Conservation (phyloP, 2,113 vertebrate species). For the Dissostichus mawsoni region DNA sequence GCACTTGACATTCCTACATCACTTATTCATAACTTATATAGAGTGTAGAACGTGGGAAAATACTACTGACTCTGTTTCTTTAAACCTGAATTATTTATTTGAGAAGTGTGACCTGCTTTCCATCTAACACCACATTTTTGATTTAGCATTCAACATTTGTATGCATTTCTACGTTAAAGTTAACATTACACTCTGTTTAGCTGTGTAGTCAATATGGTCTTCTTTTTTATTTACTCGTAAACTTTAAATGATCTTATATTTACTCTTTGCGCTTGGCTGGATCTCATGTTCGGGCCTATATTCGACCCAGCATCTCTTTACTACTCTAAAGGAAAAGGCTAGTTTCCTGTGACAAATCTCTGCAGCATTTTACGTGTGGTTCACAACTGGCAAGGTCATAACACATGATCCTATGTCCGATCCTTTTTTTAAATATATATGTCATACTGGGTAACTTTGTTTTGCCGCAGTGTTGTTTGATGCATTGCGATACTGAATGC, state of each 20-base stretch:
- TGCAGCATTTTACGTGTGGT: conserved; percentile 14
- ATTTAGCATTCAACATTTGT: too few species aligned
- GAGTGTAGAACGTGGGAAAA: too few species aligned
- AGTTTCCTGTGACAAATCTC: conserved; percentile 4
- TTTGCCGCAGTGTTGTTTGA: too few species aligned
- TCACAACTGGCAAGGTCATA: conserved; percentile 18
- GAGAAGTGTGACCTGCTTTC: neutral
- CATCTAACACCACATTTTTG: neutral
- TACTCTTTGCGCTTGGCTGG: conserved; percentile 4
- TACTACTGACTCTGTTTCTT: too few species aligned
- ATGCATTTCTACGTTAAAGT: neutral
- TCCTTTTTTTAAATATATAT: neutral
- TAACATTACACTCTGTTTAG: neutral
- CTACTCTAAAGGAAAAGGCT: neutral
- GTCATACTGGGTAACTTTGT: neutral
- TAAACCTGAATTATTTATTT: too few species aligned
- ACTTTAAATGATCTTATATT: neutral
- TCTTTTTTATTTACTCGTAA: neutral
- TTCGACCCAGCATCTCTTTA: conserved; percentile 15
- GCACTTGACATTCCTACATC: neutral
- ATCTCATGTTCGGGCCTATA: conserved; percentile 14
- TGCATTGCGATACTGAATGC: neutral
- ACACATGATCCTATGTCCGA: neutral
- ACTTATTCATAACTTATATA: neutral
- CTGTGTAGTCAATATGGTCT: neutral